phyloP scores from a whole-genome alignment of 2,888 invertebrate species.

The Scrobipalpa costella region DNA sequence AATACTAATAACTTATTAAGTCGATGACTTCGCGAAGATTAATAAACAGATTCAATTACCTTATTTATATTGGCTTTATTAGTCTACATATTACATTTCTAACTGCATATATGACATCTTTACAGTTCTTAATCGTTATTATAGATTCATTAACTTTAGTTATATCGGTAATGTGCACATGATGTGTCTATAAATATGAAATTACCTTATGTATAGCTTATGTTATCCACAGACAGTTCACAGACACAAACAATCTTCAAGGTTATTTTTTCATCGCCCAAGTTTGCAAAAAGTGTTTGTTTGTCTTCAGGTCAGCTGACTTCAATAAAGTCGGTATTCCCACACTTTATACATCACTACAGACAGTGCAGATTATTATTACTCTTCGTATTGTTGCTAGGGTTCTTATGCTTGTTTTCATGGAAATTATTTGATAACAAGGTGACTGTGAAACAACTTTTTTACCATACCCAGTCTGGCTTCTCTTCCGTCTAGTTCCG shows the following conservation, averaged over 20 bases:
- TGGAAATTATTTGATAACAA: conserved; percentile 4
- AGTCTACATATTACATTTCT: neutral
- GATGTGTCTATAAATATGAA: neutral
- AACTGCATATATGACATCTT: conserved; percentile 19
- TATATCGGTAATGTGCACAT: neutral
- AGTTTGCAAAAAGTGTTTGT: conserved; percentile 31
- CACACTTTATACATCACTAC: neutral
- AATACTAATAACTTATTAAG: neutral
- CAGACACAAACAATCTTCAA: conserved; percentile 41
- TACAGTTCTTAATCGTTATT: neutral
- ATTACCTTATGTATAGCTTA: conserved; percentile 22
- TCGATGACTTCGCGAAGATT: conserved; percentile 3
- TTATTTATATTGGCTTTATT: neutral
- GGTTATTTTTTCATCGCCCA: conserved; percentile 34
- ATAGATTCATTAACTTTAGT: neutral
- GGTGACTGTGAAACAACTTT: neutral
- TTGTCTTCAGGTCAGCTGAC: conserved; percentile 12
- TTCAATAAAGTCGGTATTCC: conserved; percentile 1
- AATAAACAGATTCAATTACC: neutral
- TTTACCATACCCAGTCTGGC: neutral
- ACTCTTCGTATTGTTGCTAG: neutral
- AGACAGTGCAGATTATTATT: neutral
- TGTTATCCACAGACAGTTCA: conserved; percentile 27
- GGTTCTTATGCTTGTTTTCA: conserved; percentile 6
- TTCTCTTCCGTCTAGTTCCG: neutral